Conservation (phyloP, 2,888 invertebrate species). For the Hedychridium roseum region DNA sequence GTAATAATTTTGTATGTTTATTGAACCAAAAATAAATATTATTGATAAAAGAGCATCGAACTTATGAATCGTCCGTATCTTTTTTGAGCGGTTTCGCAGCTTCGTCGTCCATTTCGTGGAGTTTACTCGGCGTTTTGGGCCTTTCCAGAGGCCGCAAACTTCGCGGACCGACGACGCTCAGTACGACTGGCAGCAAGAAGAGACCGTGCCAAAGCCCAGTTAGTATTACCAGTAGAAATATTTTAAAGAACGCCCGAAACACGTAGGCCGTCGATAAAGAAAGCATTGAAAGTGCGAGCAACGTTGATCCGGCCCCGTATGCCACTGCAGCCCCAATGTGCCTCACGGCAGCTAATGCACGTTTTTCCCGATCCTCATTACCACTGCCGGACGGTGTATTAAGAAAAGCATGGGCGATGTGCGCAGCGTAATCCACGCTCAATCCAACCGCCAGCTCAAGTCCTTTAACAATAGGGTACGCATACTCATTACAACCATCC, state of each 20-base stretch:
- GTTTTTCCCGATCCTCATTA: conserved; percentile 57
- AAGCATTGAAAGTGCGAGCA: conserved; percentile 76
- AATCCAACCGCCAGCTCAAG: conserved; percentile 82
- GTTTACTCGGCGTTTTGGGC: conserved; percentile 11
- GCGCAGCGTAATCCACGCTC: conserved; percentile 85
- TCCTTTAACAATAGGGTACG: conserved; percentile 33
- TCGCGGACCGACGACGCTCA: conserved; percentile 76
- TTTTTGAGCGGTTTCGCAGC: conserved; percentile 15
- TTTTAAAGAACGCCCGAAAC: conserved; percentile 79
- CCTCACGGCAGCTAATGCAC: conserved; percentile 73
- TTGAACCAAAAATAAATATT: conserved; percentile 64
- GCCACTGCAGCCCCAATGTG: conserved; percentile 81
- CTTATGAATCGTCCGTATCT: conserved; percentile 15
- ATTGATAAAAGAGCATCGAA: conserved; percentile 54
- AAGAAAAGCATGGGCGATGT: conserved; percentile 82
- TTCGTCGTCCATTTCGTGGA: conserved; percentile 8
- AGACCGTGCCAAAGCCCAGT: conserved; percentile 84
- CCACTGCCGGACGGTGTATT: conserved; percentile 68
- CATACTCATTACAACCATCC: background rate
- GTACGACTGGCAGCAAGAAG: conserved; percentile 76
- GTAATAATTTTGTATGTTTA: conserved; percentile 64
- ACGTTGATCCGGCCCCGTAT: conserved; percentile 80
- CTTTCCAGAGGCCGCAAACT: conserved; percentile 35
- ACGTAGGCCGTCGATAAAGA: conserved; percentile 78
- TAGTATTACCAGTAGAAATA: conserved; percentile 78